phyloP scores from a whole-genome alignment of 1,140 invertebrate species.

The Leptonema lineaticorne region DNA sequence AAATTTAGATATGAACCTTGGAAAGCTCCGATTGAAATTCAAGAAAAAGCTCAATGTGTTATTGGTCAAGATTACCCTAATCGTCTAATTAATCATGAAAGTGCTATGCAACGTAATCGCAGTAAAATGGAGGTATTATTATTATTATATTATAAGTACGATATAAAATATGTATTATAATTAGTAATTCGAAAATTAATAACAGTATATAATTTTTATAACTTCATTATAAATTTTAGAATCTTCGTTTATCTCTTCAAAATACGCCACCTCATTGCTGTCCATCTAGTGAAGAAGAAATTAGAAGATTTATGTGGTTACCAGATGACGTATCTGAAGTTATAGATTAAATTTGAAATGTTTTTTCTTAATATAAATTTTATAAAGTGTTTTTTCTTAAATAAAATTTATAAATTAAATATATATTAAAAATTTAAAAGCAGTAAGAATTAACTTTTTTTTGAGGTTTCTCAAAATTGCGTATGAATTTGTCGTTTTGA shows the following conservation, averaged over 20 bases:
- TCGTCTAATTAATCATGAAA: conserved; percentile 65
- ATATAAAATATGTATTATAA: no score
- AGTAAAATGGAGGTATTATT: conserved; percentile 53
- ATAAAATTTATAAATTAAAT: no score
- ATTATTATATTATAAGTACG: no score
- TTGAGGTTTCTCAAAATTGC: no score
- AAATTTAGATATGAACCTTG: conserved; percentile 67
- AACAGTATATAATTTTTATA: background rate
- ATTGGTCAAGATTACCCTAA: conserved; percentile 72
- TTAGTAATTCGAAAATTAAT: background rate
- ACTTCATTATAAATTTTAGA: conserved; percentile 42
- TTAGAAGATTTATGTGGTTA: conserved; percentile 65
- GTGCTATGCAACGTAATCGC: conserved; percentile 60
- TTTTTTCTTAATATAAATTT: no score
- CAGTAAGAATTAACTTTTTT: no score
- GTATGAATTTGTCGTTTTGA: no score
- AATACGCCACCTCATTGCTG: conserved; percentile 61
- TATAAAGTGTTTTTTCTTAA: no score
- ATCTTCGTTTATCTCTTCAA: conserved; percentile 48
- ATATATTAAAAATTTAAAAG: no score
- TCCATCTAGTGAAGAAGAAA: conserved; percentile 63
- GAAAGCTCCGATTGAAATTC: conserved; percentile 69
- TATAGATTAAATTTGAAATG: conserved; percentile 20
- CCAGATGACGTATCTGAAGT: conserved; percentile 45
- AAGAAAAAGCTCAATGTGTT: conserved; percentile 66